Evolutionary conservation across 2,797 vertebrate species (phyloP), one percentile per base, ranked within the genome.

Genomic region (Limnodromus scolopaceus): DNA sequence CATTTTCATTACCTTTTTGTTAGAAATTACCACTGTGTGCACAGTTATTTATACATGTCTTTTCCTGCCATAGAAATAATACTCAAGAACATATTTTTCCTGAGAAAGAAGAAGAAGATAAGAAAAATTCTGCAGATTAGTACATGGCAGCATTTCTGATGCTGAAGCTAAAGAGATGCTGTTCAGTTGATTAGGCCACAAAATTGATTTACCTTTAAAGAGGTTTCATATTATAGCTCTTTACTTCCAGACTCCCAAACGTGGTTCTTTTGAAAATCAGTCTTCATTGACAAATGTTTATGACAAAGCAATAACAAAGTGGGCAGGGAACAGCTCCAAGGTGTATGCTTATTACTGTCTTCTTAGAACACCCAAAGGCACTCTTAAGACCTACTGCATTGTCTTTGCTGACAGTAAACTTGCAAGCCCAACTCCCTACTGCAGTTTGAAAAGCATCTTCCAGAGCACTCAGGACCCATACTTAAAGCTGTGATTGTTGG

Each of bases 161-260:
- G 54, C 43, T 91, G 89, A 90, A 83, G 75, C 65, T 74, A 70
- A 85, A 82, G 30, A 27, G 75, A 82, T 78, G 16, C 16, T 92
- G 25, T 76, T 91, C 86, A 72, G 77, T 65, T 96, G 80, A 97
- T 95, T 92, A 98, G 96, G 93, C 92, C 96, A 91, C 96, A 97
- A 94, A 97, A 98, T 85, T 97, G 97, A 98, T 97, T 98, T 98
- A 97, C 89, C 95, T 97, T 96, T 98, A 97, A 98, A 98, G 92
- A 96, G 95, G 88, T 94, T 97, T 97, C 96, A 83, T 97, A 95
- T 94, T 97, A 96, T 87, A 98, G 89, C 89, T 96, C 89, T 97
- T 98, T 97, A 96, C 54, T 96, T 96, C 91, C 97, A 97, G 97
- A 92, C 93, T 97, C 95, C 94, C 89, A 94, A 87, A 97, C 5